Evolutionary conservation across 2,888 invertebrate genomes (phyloP).

Genomic region (Drosophila lacicola): DNA sequence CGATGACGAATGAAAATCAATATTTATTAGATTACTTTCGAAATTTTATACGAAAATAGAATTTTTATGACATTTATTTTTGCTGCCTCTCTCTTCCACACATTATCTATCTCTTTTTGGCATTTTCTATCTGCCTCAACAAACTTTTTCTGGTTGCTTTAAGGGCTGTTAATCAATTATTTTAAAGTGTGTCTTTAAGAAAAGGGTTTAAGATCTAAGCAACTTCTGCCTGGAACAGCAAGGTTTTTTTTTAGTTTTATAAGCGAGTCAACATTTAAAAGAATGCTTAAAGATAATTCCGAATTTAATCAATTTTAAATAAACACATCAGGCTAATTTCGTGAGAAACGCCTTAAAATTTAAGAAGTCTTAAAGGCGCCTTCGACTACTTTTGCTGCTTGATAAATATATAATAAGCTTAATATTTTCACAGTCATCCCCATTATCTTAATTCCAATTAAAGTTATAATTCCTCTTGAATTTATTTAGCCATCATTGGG

Average conservation of each 20-base stretch:
- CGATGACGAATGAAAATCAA: conserved; percentile 84
- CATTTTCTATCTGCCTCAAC: conserved; percentile 21
- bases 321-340: too few species aligned
- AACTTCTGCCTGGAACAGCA: neutral
- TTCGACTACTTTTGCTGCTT: too few species aligned
- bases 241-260: too few species aligned
- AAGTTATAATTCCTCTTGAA: conserved; percentile 32
- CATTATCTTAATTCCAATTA: conserved; percentile 18
- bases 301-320: too few species aligned
- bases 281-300: too few species aligned
- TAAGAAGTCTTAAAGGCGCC: too few species aligned
- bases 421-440: neutral
- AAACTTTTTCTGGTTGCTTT: conserved; percentile 51
- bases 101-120: conserved; percentile 18
- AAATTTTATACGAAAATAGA: conserved; percentile 77
- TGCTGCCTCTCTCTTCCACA: conserved; percentile 17
- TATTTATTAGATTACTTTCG: conserved; percentile 84
- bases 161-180: conserved; percentile 57
- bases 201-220: neutral
- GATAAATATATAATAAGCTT: conserved; percentile 11
- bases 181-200: conserved; percentile 32
- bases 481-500: conserved; percentile 18
- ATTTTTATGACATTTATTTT: conserved; percentile 72
- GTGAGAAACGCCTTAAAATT: too few species aligned
- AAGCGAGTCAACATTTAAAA: too few species aligned